A percentile compares a stretch with the other conserved stretches of the same genome.
These are phyloP conservation scores for Heliconius melpomene DNA, from an alignment of 1,140 invertebrate genomes.

Conservation along the genomic window DNA sequence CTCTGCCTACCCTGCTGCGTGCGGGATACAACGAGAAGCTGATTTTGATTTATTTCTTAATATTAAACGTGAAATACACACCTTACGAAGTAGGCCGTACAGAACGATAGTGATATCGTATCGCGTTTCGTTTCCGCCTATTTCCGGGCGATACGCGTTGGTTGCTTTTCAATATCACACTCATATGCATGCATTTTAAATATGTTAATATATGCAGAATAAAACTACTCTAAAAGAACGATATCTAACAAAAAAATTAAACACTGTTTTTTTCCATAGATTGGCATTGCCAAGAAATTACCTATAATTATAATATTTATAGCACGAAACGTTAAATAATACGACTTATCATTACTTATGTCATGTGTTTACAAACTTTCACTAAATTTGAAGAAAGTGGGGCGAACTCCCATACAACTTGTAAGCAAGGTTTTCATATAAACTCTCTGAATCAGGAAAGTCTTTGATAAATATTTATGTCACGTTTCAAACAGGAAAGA, in stretches of 20 bases:
- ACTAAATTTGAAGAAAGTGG: conserved; percentile 19
- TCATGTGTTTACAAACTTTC: background rate
- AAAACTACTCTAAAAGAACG: too few relatives aligned
- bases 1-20: too few relatives aligned
- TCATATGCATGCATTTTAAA: background rate
- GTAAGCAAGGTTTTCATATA: background rate
- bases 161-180: background rate
- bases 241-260: too few relatives aligned
- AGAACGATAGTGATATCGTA: background rate
- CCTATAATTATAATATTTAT: background rate
- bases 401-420: conserved; percentile 14
- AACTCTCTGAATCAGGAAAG: background rate
- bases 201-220: too few relatives aligned
- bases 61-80: background rate
- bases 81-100: background rate
- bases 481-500: background rate
- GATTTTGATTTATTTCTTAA: too few relatives aligned
- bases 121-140: conserved; percentile 3
- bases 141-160: background rate
- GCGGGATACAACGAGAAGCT: too few relatives aligned
- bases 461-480: conserved; percentile 12
- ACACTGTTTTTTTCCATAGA: too few relatives aligned
- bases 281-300: too few relatives aligned
- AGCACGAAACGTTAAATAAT: background rate
- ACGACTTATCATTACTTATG: conserved; percentile 10